Conservation (phyloP, 2,888 invertebrate species). For the Parapristionchus giblindavisi region DNA sequence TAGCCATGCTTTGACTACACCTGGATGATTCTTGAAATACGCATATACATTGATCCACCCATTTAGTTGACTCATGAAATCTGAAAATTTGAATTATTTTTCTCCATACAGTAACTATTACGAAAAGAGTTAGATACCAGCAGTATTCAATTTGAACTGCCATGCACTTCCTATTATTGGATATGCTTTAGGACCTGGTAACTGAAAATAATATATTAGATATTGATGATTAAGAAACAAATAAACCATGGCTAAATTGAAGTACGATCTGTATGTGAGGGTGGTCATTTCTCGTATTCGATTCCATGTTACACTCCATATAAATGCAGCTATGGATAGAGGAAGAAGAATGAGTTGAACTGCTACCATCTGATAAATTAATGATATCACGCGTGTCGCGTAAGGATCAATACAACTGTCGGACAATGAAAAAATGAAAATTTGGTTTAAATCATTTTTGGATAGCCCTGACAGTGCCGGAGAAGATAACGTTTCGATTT, state of each 20-base stretch:
- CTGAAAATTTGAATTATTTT: neutral
- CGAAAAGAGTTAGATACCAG: neutral
- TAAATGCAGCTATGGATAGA: neutral
- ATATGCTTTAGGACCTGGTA: slow-evolving; percentile 14
- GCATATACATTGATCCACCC: neutral
- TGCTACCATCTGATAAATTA: slow-evolving; percentile 3
- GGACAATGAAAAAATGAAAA: too few relatives aligned
- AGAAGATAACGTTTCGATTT: too few relatives aligned
- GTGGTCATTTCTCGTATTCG: slow-evolving; percentile 6
- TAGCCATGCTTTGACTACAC: slow-evolving; percentile 13
- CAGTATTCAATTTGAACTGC: slow-evolving; percentile 18
- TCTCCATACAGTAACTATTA: neutral
- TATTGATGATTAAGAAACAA: neutral
- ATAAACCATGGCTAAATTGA: slow-evolving; percentile 18
- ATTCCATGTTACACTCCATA: neutral
- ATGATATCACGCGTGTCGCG: too few relatives aligned
- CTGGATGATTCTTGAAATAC: neutral
- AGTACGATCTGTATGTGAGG: slow-evolving; percentile 1
- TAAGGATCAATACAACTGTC: too few relatives aligned
- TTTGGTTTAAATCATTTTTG: too few relatives aligned
- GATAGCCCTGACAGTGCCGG: too few relatives aligned
- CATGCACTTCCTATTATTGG: slow-evolving; percentile 19
- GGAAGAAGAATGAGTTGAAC: neutral
- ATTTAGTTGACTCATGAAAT: slow-evolving; percentile 6
- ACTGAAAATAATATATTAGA: neutral